Evolutionary conservation across 2,797 vertebrate species (phyloP).

Genomic region (Botia kubotai): DNA sequence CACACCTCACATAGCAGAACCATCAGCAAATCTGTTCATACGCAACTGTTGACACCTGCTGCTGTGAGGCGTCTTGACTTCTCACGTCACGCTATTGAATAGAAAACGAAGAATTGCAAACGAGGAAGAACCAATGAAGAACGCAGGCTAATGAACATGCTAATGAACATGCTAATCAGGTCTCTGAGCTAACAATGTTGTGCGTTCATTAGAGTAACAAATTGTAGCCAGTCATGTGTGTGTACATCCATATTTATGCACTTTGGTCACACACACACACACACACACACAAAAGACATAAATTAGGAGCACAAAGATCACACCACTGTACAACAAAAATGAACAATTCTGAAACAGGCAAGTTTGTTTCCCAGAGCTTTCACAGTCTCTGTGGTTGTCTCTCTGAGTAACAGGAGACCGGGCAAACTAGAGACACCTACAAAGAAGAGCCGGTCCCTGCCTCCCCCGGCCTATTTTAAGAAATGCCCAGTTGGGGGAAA

Average conservation of each 20-base stretch:
- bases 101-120: slow-evolving; percentile 31
- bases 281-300: not conserved
- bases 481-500: slow-evolving; percentile 81
- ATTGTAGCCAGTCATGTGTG: slow-evolving; percentile 40
- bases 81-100: slow-evolving; percentile 38
- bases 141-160: slow-evolving; percentile 69
- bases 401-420: slow-evolving; percentile 36
- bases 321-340: not conserved
- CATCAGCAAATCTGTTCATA: slow-evolving; percentile 36
- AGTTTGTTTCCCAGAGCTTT: slow-evolving; percentile 10
- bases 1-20: slow-evolving; percentile 36
- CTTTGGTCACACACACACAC: not conserved
- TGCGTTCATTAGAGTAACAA: slow-evolving; percentile 52
- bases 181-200: slow-evolving; percentile 59
- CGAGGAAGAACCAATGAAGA: not conserved
- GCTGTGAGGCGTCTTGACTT: slow-evolving; percentile 39
- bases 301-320: not conserved
- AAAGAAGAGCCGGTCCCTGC: slow-evolving; percentile 41
- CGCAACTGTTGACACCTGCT: slow-evolving; percentile 39
- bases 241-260: not conserved
- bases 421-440: slow-evolving; percentile 33
- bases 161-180: slow-evolving; percentile 65
- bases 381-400: not conserved
- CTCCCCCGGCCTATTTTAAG: slow-evolving; percentile 83
- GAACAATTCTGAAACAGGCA: not conserved